These are phyloP conservation scores for Todus mexicanus DNA, from an alignment of 2,797 vertebrate species.

Conservation along the genomic window DNA sequence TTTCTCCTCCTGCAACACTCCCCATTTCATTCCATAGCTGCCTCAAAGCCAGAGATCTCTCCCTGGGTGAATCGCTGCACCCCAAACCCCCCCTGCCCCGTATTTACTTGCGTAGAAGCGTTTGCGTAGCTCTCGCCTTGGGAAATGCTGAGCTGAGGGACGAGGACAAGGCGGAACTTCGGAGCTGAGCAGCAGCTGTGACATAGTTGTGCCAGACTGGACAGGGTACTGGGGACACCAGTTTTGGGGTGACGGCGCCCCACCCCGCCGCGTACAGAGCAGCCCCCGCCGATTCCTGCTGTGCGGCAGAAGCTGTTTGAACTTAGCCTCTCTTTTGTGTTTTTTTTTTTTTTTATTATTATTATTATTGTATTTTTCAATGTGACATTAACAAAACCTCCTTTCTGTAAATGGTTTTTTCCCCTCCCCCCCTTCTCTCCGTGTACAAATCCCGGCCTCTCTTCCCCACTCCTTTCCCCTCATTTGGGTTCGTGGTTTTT, in stretches of 20 bases:
- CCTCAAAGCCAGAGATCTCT: neutral
- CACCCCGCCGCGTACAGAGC: neutral
- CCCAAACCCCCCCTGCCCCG: neutral
- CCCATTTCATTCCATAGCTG: neutral
- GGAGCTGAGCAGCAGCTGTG: no score
- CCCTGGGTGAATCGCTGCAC: neutral
- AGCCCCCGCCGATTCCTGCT: neutral
- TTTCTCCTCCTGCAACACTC: neutral
- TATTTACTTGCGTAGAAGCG: neutral
- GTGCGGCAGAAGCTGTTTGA: conserved; percentile 5
- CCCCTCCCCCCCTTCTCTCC: conserved; percentile 75
- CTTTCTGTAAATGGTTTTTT: conserved; percentile 78
- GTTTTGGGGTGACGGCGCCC: no score
- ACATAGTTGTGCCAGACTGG: neutral
- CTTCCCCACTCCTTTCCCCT: no score
- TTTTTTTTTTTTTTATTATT: no score
- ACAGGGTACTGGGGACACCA: neutral
- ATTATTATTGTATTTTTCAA: neutral
- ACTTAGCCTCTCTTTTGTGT: conserved; percentile 6
- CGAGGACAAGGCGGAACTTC: no score
- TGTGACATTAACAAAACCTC: conserved; percentile 71
- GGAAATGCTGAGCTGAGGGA: neutral
- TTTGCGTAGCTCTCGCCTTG: neutral
- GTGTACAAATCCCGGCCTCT: conserved; percentile 75
- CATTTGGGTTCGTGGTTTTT: neutral